Evolutionary conservation across 1,140 invertebrate genomes (phyloP).

Genomic region (Dendroctonus ponderosae): DNA sequence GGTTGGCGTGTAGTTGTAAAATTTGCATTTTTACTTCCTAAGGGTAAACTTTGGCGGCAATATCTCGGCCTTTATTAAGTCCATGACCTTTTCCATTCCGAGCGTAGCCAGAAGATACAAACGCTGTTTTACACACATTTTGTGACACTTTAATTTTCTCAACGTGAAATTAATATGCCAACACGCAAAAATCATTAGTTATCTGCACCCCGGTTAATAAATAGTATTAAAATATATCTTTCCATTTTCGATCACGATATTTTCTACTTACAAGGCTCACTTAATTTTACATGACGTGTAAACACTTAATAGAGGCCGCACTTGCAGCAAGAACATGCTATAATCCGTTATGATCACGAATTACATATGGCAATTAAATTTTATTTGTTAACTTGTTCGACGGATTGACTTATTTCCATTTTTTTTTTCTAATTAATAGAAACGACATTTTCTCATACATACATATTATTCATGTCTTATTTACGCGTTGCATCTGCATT

Average conservation of each 20-base stretch:
- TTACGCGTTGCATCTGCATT: neutral
- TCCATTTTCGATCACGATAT: slow-evolving; percentile 25
- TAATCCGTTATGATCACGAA: slow-evolving; percentile 19
- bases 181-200: slow-evolving; percentile 13
- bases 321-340: slow-evolving; percentile 21
- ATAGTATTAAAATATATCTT: slow-evolving; percentile 28
- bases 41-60: slow-evolving; percentile 35
- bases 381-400: no score
- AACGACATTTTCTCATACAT: no score
- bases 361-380: slow-evolving; percentile 5
- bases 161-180: slow-evolving; percentile 27
- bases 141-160: slow-evolving; percentile 38
- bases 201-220: slow-evolving; percentile 25
- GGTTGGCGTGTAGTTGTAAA: slow-evolving; percentile 30
- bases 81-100: slow-evolving; percentile 33
- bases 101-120: slow-evolving; percentile 34
- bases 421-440: neutral
- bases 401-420: neutral
- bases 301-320: slow-evolving; percentile 23
- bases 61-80: slow-evolving; percentile 30
- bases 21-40: slow-evolving; percentile 37
- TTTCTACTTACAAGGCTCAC: slow-evolving; percentile 19
- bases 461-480: neutral
- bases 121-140: slow-evolving; percentile 32
- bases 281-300: slow-evolving; percentile 30